Evolutionary conservation across 2,888 invertebrate genomes (phyloP).

Genomic region (Parnassius mnemosyne): DNA sequence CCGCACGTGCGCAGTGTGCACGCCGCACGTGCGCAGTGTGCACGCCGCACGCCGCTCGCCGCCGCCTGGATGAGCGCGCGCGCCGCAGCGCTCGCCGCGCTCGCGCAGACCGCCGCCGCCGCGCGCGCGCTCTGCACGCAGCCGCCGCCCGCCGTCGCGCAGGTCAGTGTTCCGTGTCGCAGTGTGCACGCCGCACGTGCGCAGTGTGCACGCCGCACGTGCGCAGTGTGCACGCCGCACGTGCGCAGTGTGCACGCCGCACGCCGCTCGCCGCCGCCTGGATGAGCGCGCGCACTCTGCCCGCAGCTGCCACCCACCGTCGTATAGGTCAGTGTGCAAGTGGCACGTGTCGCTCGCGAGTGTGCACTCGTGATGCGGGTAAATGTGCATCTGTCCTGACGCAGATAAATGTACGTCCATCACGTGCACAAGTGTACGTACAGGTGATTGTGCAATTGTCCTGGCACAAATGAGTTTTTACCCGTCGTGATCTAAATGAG

Average conservation of each 20-base stretch:
- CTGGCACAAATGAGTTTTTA: too few species aligned
- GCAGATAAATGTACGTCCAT: too few species aligned
- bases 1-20: neutral
- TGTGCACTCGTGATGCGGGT: too few species aligned
- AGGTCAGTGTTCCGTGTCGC: constrained; percentile 47
- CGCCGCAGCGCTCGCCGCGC: constrained; percentile 56
- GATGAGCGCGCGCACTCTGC: constrained; percentile 86
- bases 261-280: constrained; percentile 63
- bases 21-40: too few species aligned
- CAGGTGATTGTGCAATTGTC: too few species aligned
- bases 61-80: constrained; percentile 83
- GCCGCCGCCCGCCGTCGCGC: constrained; percentile 89
- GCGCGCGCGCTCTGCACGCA: constrained; percentile 91
- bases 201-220: neutral
- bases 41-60: constrained; percentile 54
- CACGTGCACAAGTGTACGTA: too few species aligned
- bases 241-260: constrained; percentile 39
- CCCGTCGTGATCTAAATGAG: too few species aligned
- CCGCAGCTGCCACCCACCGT: constrained; percentile 91
- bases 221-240: neutral
- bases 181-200: neutral
- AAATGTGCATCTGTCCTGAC: too few species aligned
- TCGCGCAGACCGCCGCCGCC: constrained; percentile 59
- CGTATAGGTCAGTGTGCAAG: constrained; percentile 76
- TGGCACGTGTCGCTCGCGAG: too few species aligned